Base-by-base conservation (phyloP, 1,140 invertebrate genomes). In the Temnothorax longispinosus region DNA sequence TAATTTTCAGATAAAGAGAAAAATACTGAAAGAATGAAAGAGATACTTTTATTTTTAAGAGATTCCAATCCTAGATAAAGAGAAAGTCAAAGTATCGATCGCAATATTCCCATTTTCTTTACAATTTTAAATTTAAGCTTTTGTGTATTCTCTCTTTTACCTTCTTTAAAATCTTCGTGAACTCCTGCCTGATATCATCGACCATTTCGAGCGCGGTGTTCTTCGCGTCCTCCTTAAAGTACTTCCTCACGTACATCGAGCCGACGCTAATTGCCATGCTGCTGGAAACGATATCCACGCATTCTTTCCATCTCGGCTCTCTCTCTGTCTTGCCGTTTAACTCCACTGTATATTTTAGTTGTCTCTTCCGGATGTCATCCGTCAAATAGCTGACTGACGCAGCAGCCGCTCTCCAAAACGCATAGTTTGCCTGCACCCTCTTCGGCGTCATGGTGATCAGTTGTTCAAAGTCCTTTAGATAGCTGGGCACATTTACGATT, bases 301-400 rank as follows among this genome's bases (percentile, higher is more conserved):
- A 98, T 90, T 98, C 97, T 95, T 98, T 98, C 98, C 98, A 98
- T n/a, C 98, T 96, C 2, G 97, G 96, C 91, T 98, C 97, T 44
- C 97, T 93, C 88, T 97, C 97, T 0, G 96, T 97, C 88, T 97
- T 97, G 0, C 98, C 98, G 32, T 97, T 97, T 0, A 98, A 92
- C 0, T 96, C 97, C 0, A 97, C 97, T 18, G 96, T 96, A 93
- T 98, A 98, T 52, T 97, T 95, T 50, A 98, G 95, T 91, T 97
- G 97, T 3, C 97, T 94, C 62, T 97, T 96, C 1, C 97, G 95
- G 76, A 98, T 96, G 18, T 96, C 96, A 71, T 98, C 97, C 1
- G 96, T 97, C 52, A 99, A 94, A 92, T 98, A 98, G 8, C 96
- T 97, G 3, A 98, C 96, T 0, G 97, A 97, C 18, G 97, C 96